Base-by-base conservation (phyloP, 2,113 vertebrate species). In the Campylomormyrus tamandua region DNA sequence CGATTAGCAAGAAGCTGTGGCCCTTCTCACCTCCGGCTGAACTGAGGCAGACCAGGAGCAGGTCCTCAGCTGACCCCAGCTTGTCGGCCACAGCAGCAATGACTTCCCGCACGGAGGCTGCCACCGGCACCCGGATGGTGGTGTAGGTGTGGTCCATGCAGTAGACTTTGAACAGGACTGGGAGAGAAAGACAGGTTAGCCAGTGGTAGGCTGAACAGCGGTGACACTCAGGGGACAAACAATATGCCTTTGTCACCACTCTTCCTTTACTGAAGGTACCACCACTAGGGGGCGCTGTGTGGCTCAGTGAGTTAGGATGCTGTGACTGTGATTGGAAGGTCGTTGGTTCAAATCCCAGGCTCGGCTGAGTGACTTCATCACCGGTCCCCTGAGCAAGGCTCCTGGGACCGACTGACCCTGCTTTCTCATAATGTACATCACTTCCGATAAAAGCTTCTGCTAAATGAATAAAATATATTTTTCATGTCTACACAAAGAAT, bases 81-180 rank as follows among this genome's bases (percentile, higher is more conserved):
- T 99, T 99, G 95, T 99, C 98, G 0, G 97, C 96, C 89, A 98
- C 97, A 0, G 98, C 97, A 0, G 94, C 90, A 91, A 98, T 96
- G 92, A 99, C 96, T 94, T 99, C 98, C 91, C 96, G 96, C 93
- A 98, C 98, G 0, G 97, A 98, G 85, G 98, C 96, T 0, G 95
- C 95, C 89, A 99, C 96, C 0, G 96, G 96, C 46, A 97, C 97
- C 1, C 98, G 96, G 87, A 99, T 99, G 8, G 98, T 99, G 52
- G 96, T 98, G 91, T 99, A 99, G 87, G 98, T 99, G 93, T 99
- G 98, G 95, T 99, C 98, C 87, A 96, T 92, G 95, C 98, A 99
- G 94, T 98, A 98, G 86, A 99, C 98, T 94, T 99, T 99, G 92
- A 99, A 98, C 31, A 99, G 95, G 93, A 99, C 98, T 99, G 91